Percentiles rank a stretch among this genome's conserved stretches.
These are phyloP conservation scores for Cichladusa arquata DNA, from an alignment of 2,113 vertebrate species.

Conservation along the genomic window DNA sequence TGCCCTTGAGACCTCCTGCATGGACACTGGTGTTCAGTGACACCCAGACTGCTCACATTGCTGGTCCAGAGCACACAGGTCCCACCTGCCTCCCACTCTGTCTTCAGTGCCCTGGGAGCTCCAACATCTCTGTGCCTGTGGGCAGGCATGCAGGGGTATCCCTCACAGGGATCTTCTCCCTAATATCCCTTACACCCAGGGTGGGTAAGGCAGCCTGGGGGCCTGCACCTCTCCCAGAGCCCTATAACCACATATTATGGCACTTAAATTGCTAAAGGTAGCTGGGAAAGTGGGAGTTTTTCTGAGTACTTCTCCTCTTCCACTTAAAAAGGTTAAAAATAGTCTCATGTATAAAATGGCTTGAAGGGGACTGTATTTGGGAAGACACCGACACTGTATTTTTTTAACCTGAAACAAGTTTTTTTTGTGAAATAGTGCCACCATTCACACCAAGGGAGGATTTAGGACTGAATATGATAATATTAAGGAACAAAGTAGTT, in stretches of 20 bases:
- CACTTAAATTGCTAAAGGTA: neutral
- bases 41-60: neutral
- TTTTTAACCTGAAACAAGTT: neutral
- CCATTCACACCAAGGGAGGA: neutral
- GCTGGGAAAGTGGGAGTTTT: neutral
- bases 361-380: neutral
- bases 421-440: neutral
- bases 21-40: neutral
- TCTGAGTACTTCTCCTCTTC: neutral
- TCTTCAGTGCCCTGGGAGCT: neutral
- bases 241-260: neutral
- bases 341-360: neutral
- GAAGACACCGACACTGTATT: neutral
- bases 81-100: neutral
- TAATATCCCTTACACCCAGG: rapidly evolving
- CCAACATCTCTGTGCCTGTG: neutral
- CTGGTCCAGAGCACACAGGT: neutral
- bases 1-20: neutral
- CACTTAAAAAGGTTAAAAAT: neutral
- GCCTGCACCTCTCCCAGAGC: neutral
- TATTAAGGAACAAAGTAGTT: neutral
- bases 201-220: neutral
- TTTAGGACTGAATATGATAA: neutral
- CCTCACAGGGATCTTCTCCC: neutral
- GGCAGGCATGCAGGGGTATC: rapidly evolving